Percentiles rank a stretch among this genome's conserved stretches.
Conservation (phyloP, 2,888 invertebrate genomes). For the Luperina testacea region DNA sequence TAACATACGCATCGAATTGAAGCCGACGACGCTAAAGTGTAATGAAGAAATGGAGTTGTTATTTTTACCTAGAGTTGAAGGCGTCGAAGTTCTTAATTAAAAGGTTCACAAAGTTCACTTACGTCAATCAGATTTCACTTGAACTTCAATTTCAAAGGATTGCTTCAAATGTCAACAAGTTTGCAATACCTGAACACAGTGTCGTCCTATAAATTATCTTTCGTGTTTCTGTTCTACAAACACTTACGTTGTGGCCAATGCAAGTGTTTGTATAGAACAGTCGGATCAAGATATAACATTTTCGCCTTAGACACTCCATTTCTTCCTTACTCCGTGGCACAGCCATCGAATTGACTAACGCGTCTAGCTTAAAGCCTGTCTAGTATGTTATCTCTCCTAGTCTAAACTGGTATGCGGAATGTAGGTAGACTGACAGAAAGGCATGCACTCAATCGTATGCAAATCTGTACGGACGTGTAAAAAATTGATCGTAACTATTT, state of each 20-base stretch:
- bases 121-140: background rate
- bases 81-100: background rate
- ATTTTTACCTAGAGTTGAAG: background rate
- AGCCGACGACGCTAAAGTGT: constrained; percentile 6
- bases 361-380: constrained; percentile 34
- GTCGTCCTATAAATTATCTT: too few relatives aligned
- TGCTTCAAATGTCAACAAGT: background rate
- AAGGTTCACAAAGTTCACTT: background rate
- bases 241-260: too few relatives aligned
- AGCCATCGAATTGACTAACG: constrained; percentile 42
- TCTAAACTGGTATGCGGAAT: constrained; percentile 48
- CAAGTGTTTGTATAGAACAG: background rate
- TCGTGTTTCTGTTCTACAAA: background rate
- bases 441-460: constrained; percentile 50
- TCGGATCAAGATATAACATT: background rate
- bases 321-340: background rate
- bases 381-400: constrained; percentile 41
- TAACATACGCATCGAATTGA: constrained; percentile 34
- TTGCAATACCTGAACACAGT: background rate
- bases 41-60: constrained; percentile 10
- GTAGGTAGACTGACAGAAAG: constrained; percentile 40
- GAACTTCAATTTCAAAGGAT: background rate
- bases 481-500: constrained; percentile 40
- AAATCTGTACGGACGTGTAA: constrained; percentile 49
- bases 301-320: background rate